Evolutionary conservation across 2,888 invertebrate genomes (phyloP), one percentile per base, ranked within the genome.

Genomic region (Drosophila mulleri): DNA sequence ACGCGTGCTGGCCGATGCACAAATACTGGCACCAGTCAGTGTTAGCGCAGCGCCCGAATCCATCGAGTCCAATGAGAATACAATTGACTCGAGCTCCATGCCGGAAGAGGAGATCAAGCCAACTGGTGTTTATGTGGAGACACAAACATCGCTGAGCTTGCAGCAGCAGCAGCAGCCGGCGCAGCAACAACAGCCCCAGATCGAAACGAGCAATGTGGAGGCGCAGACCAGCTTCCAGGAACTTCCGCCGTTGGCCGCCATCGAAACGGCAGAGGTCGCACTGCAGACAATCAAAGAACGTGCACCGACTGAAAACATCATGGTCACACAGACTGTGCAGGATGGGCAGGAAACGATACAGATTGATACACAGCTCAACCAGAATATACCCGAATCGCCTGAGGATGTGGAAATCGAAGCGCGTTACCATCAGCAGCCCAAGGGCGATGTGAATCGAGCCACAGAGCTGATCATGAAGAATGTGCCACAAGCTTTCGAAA

Each of bases 401-500:
- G 95, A 95, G 67, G 95, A 96, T 68, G 93, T 96, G 41, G 92
- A 95, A 37, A 95, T 97, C 11, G 96, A 96, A 90, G 96, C 96
- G 80, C 95, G 95, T 83, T 97, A 96, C 82, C 94, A 94, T 91
- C 93, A 94, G 20, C 92, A 94, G 61, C 93, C 94, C 59, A 88
- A 92, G 23, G 94, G 94, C 62, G 92, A 93, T 64, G 87, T 93
- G 9, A 92, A 93, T 20, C 94, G 94, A 89, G 94, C 95, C 60
- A 95, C 96, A 0, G 95, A 96, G 83, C 91, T 97, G 18, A 96
- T 97, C 41, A 94, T 95, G 11, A 96, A 96, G 88, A 95, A 95
- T 57, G 93, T 95, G 37, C 96, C 96, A 0, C 96, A 96, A 82
- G 94, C 96, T 0, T 97, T 97, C 88, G 97, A 97, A 92, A 97